These are phyloP conservation scores for Torymus tubicola DNA, from an alignment of 2,888 invertebrate species.

Conservation along the genomic window DNA sequence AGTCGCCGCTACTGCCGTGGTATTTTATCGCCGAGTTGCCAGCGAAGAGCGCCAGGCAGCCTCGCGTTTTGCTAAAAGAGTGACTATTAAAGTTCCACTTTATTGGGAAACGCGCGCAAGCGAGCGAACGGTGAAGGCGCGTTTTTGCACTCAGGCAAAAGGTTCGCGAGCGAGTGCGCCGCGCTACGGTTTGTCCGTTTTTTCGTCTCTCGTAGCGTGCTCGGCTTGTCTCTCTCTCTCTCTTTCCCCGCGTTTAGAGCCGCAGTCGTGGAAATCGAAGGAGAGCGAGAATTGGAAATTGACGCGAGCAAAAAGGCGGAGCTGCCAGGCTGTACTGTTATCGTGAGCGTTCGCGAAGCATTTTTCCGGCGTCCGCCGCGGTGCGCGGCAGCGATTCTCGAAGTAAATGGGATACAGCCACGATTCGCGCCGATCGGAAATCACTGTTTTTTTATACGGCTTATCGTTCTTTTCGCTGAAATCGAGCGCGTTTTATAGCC, in stretches of 20 bases:
- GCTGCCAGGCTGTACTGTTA: conserved; percentile 42
- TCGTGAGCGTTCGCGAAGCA: neutral
- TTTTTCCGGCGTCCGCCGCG: conserved; percentile 33
- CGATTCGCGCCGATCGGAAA: conserved; percentile 17
- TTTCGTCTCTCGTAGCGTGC: neutral
- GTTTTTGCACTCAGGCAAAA: conserved; percentile 21
- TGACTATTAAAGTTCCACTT: conserved; percentile 49
- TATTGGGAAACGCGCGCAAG: conserved; percentile 35
- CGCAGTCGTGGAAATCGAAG: conserved; percentile 32
- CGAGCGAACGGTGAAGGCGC: conserved; percentile 10
- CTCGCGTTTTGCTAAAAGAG: conserved; percentile 26
- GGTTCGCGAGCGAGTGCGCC: too few relatives aligned
- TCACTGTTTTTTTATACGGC: neutral
- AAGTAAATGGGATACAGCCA: conserved; percentile 2
- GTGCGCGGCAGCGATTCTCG: neutral
- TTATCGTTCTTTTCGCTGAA: neutral
- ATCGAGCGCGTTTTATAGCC: too few relatives aligned
- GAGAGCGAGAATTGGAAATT: conserved; percentile 36
- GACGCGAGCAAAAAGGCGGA: conserved; percentile 12
- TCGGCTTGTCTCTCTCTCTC: neutral
- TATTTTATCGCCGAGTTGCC: conserved; percentile 2
- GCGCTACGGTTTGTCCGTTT: conserved; percentile 16
- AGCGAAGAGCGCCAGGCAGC: neutral
- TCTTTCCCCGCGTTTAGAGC: neutral
- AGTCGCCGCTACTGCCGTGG: neutral